A percentile compares a stretch with the other conserved stretches of the same genome.
Conservation (phyloP, 2,797 vertebrate genomes). For the Neopelma chrysocephalum region DNA sequence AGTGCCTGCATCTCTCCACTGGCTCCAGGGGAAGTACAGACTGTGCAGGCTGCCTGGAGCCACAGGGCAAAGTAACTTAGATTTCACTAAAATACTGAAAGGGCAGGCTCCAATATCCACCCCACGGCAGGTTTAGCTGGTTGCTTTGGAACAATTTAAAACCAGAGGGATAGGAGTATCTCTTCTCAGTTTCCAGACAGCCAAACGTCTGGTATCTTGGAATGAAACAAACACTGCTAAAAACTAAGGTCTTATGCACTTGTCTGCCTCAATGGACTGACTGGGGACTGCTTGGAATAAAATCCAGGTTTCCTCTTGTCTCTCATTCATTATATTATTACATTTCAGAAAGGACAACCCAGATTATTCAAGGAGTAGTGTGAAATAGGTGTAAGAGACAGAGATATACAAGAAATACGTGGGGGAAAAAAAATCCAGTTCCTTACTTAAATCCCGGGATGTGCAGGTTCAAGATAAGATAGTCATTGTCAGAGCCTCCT, state of each 20-base stretch:
- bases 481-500: conserved; percentile 95
- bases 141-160: background rate
- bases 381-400: background rate
- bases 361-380: background rate
- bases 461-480: conserved; percentile 93
- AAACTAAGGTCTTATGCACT: background rate
- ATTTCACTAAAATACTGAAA: background rate
- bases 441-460: conserved; percentile 95
- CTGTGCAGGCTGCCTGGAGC: background rate
- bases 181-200: background rate
- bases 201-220: background rate
- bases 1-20: background rate
- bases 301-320: background rate
- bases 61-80: background rate
- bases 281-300: background rate
- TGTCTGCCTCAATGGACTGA: background rate
- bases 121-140: background rate
- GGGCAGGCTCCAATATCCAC: background rate
- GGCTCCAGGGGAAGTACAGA: background rate
- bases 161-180: background rate
- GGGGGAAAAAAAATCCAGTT: background rate
- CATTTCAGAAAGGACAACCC: background rate
- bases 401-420: background rate
- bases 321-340: background rate
- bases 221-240: background rate